Conservation (phyloP, 2,797 vertebrate species). For the Apodemus agrarius region DNA sequence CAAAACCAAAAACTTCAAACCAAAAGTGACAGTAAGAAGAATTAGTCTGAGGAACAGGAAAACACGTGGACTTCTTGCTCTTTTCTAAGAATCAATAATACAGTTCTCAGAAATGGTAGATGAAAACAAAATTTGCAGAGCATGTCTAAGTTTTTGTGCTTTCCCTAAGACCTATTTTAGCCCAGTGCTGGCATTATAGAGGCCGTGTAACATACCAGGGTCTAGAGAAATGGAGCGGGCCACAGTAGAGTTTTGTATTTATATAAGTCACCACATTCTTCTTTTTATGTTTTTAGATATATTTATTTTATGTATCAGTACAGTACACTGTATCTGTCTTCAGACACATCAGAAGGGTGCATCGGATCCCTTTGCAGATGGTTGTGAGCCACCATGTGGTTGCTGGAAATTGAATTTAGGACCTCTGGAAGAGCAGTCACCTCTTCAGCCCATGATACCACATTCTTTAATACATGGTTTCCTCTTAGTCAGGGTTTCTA, state of each 20-base stretch:
- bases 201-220: not conserved
- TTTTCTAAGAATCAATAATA: not conserved
- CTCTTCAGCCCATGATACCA: not conserved
- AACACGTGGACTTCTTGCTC: not conserved
- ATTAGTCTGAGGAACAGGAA: not conserved
- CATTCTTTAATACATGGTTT: constrained; percentile 3
- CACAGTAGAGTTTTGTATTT: constrained; percentile 47
- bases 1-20: not conserved
- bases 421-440: no score
- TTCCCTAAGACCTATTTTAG: not conserved
- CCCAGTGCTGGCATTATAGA: not conserved
- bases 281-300: not conserved
- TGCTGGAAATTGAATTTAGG: no score
- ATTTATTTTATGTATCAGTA: no score
- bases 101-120: not conserved
- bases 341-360: no score
- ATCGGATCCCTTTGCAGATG: no score
- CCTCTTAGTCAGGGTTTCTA: no score
- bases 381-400: no score
- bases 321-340: no score
- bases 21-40: not conserved
- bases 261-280: constrained; percentile 1
- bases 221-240: not conserved
- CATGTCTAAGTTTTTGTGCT: not conserved
- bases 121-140: not conserved